Conservation (phyloP, 2,797 vertebrate species). For the Pogoniulus pusillus region DNA sequence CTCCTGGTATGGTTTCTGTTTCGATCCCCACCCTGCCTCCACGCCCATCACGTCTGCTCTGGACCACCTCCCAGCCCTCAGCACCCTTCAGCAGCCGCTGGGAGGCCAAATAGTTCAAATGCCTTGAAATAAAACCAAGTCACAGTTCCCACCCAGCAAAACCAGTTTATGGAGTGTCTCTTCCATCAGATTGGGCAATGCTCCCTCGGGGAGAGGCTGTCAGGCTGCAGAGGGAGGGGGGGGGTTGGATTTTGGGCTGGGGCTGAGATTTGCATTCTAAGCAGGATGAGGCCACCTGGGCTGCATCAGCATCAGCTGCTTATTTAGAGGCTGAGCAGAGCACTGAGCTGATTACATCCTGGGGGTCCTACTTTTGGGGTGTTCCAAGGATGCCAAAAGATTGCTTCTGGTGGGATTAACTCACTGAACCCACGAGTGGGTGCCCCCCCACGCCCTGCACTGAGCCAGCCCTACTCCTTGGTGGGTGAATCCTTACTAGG, state of each 20-base stretch:
- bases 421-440: fast-evolving
- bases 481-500: no score
- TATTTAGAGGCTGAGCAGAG: background rate
- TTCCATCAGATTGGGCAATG: fast-evolving
- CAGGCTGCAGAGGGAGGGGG: background rate
- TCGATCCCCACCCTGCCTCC: background rate
- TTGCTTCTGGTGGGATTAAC: background rate
- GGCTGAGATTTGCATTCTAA: background rate
- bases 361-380: no score
- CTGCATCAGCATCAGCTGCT: background rate
- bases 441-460: fast-evolving
- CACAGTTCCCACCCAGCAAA: background rate
- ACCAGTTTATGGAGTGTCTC: background rate
- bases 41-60: fast-evolving
- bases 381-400: background rate
- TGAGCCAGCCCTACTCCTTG: fast-evolving
- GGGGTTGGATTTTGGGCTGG: background rate
- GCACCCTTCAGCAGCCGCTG: fast-evolving
- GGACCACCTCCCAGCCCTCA: fast-evolving
- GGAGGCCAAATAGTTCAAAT: background rate
- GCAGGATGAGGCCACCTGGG: background rate
- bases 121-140: background rate
- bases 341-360: background rate
- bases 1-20: background rate
- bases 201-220: background rate